phyloP scores from a whole-genome alignment of 2,888 invertebrate species.

The Erebia palarica region DNA sequence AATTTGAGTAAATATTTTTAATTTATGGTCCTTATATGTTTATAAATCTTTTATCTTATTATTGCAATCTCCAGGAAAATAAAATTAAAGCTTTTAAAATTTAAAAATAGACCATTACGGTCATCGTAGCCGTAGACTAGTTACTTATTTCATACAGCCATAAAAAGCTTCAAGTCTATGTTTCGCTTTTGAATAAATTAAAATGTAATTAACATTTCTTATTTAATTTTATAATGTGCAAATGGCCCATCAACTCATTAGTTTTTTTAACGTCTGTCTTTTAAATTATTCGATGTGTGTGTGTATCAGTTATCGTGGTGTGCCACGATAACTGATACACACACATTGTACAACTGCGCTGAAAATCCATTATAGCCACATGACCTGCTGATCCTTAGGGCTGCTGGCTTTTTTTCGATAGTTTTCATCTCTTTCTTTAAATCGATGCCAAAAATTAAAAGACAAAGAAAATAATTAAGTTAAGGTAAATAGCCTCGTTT shows the following conservation, averaged over 20 bases:
- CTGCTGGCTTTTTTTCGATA: no score
- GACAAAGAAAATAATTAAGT: no score
- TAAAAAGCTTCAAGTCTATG: not conserved
- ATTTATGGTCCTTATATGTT: not conserved
- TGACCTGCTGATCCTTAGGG: no score
- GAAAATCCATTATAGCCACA: no score
- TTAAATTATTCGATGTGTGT: not conserved
- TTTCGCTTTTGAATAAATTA: constrained; percentile 6
- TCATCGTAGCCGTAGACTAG: not conserved
- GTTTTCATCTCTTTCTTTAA: no score
- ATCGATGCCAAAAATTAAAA: no score
- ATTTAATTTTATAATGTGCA: constrained; percentile 10
- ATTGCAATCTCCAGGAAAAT: no score
- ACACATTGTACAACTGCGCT: no score
- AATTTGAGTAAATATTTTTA: not conserved
- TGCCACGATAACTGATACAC: not conserved
- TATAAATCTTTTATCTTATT: not conserved
- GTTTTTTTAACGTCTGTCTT: not conserved
- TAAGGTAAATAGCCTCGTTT: no score
- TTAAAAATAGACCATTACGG: not conserved
- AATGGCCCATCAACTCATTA: not conserved
- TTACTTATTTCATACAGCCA: not conserved
- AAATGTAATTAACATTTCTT: not conserved
- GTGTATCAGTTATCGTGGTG: no score
- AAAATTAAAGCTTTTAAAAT: not conserved